Evolutionary conservation across 2,888 invertebrate species (phyloP).

Genomic region (Lochmaea capreae): DNA sequence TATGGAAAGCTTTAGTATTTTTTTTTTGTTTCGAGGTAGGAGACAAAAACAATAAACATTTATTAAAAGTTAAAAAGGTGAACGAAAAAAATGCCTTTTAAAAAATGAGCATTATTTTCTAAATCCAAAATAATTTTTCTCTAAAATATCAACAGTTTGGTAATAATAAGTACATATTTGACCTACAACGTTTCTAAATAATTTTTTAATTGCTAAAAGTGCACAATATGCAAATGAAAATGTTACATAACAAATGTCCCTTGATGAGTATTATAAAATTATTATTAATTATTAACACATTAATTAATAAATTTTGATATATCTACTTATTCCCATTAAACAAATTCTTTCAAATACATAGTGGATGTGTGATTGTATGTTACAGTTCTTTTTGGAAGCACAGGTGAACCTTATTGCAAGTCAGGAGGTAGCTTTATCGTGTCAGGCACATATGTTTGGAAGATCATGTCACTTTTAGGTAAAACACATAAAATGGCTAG

Average conservation of each 20-base stretch:
- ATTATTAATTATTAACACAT: no score
- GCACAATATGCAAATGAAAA: conserved; percentile 25
- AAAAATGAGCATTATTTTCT: conserved; percentile 38
- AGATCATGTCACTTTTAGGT: background rate
- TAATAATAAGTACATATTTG: conserved; percentile 49
- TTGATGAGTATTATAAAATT: background rate
- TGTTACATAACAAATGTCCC: background rate
- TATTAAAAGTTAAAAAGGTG: conserved; percentile 18
- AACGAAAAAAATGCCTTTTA: conserved; percentile 23
- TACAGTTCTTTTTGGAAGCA: conserved; percentile 1
- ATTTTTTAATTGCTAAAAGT: conserved; percentile 38
- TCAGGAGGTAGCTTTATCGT: background rate
- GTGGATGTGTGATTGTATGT: background rate
- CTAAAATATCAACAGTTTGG: conserved; percentile 49
- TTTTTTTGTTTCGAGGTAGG: conserved; percentile 42
- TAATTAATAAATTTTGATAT: no score
- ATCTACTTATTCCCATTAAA: no score
- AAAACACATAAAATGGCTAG: background rate
- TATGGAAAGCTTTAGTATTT: conserved; percentile 44
- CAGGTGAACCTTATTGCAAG: background rate
- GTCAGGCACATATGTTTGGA: conserved; percentile 1
- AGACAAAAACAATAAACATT: conserved; percentile 36
- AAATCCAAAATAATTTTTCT: conserved; percentile 40
- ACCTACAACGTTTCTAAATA: conserved; percentile 37
- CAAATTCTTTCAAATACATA: background rate